Percentiles rank a stretch among this genome's conserved stretches.
These are phyloP conservation scores for Perithous albicinctus DNA, from an alignment of 2,888 invertebrate species.

Conservation along the genomic window DNA sequence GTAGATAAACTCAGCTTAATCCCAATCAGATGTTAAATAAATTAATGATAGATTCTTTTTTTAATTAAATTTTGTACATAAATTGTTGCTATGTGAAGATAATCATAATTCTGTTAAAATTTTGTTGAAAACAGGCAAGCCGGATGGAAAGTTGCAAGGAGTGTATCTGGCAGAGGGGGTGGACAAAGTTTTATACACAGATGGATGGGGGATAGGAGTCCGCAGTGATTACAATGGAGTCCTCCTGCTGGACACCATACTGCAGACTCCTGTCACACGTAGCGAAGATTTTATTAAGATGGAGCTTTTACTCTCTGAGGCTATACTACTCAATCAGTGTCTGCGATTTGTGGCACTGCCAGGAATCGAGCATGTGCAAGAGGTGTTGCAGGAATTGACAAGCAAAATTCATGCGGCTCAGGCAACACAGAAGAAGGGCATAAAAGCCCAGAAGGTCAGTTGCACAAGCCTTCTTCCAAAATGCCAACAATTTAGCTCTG, in stretches of 20 bases:
- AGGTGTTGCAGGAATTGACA: constrained; percentile 92
- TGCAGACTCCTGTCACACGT: constrained; percentile 92
- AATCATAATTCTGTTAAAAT: background rate
- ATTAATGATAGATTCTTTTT: too few species aligned
- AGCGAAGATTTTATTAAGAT: constrained; percentile 92
- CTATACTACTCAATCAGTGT: constrained; percentile 93
- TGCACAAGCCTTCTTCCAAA: background rate
- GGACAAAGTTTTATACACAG: constrained; percentile 94
- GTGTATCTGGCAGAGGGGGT: constrained; percentile 90
- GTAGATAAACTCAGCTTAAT: background rate
- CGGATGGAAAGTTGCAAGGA: constrained; percentile 88
- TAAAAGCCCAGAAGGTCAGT: constrained; percentile 94
- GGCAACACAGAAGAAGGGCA: constrained; percentile 92
- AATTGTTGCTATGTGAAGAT: background rate
- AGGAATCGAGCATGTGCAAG: constrained; percentile 91
- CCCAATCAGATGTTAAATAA: background rate
- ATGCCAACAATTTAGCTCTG: constrained; percentile 43
- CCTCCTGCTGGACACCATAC: constrained; percentile 93
- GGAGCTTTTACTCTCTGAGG: constrained; percentile 95
- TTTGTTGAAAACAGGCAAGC: constrained; percentile 85
- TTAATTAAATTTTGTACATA: background rate
- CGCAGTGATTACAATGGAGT: constrained; percentile 97
- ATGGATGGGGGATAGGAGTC: constrained; percentile 92
- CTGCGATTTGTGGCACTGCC: constrained; percentile 90
- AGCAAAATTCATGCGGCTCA: constrained; percentile 90